Base-by-base conservation (phyloP, 2,113 vertebrate species). In the Guaruba guarouba region DNA sequence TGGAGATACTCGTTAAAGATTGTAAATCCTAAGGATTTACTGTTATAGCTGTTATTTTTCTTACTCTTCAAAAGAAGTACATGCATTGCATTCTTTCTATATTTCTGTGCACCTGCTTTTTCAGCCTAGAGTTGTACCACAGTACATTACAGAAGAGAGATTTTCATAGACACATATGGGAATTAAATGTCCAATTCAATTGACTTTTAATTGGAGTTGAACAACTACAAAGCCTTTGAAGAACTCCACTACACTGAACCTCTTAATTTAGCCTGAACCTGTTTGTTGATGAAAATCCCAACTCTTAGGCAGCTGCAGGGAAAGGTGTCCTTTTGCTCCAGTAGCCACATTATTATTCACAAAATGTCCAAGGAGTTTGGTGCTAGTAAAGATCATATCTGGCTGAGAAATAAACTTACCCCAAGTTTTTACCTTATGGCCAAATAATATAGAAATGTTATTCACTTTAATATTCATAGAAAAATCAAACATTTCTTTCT, bases 141-240 rank as follows among this genome's bases (percentile, higher is more conserved):
- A 44, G 77, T 31, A 35, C 62, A 41, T 84, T 69, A 33, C 24
- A 94, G 90, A 49, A 64, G 52, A 87, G 77, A 84, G 82, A 78
- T 96, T 96, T 96, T 89, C 93, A 80, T 69, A 87, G 95, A 13
- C 77, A 88, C 86, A 94, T 75, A 89, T 92, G 95, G 93, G 93
- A 96, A 94, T 93, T 89, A 57, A 90, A n/a, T 92, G 94, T 94
- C 93, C 86, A 46, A 76, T 79, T 88, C 90, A 91, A 95, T 78
- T 90, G 86, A 64, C 79, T 94, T 93, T 93, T 96, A 96, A 93
- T 92, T 90, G 93, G 52, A 93, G 27, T 46, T 89, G 92, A 95
- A 71, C 55, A 90, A 69, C 44, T 33, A 25, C 78, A 94, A 92
- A 95, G 84, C 67, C 67, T 95, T 94, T 88, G 93, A 94, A 95